Evolutionary conservation across 2,888 invertebrate species (phyloP).

Genomic region (Deilephila porcellus): DNA sequence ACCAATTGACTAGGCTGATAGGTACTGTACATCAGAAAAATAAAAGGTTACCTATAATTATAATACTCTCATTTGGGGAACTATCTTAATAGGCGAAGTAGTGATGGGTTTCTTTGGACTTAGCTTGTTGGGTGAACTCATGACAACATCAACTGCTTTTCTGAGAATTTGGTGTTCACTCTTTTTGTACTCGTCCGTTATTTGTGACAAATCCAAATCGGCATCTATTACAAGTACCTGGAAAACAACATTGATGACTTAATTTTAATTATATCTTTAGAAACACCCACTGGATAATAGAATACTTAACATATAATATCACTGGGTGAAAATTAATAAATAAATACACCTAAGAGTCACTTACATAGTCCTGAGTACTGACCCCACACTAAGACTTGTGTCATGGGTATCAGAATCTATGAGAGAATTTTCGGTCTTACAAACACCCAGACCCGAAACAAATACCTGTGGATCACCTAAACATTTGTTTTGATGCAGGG

Average conservation of each 20-base stretch:
- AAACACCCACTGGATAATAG: not conserved
- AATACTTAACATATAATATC: no score
- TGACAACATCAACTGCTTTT: conserved; percentile 79
- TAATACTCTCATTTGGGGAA: conserved; percentile 69
- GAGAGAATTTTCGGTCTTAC: no score
- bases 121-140: conserved; percentile 76
- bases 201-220: conserved; percentile 86
- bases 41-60: conserved; percentile 48
- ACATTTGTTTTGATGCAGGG: no score
- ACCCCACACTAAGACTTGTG: no score
- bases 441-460: no score
- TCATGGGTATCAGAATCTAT: no score
- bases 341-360: no score
- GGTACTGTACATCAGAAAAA: conserved; percentile 18
- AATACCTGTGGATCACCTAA: no score
- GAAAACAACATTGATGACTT: conserved; percentile 38
- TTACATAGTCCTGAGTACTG: no score
- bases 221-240: conserved; percentile 89
- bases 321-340: no score
- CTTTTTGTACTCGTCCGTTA: conserved; percentile 86
- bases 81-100: conserved; percentile 70
- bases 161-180: conserved; percentile 84
- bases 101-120: conserved; percentile 79
- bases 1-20: not conserved
- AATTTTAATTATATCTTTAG: not conserved